Evolutionary conservation across 2,113 vertebrate species (phyloP).

Genomic region (Haemorhous mexicanus): DNA sequence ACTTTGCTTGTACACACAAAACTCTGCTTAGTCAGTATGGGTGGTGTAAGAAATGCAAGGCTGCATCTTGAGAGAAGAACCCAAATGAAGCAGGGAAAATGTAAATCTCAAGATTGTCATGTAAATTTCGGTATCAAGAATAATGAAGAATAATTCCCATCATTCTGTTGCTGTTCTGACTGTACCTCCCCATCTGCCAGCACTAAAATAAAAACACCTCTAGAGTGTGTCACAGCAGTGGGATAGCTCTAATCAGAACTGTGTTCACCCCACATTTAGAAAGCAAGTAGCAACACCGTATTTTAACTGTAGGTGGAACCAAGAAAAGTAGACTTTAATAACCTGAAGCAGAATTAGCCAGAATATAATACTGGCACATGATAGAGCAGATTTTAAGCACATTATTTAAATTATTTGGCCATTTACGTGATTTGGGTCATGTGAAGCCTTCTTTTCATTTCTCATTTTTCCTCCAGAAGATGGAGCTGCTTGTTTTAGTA

Average conservation of each 20-base stretch:
- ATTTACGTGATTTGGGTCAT: neutral
- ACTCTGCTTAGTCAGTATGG: fast-evolving
- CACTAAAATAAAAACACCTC: neutral
- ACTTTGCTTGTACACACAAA: neutral
- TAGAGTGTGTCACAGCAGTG: neutral
- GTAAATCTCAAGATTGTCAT: neutral
- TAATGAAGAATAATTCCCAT: neutral
- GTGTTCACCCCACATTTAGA: neutral
- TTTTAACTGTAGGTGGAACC: neutral
- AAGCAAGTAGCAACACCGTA: neutral
- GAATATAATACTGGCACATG: neutral
- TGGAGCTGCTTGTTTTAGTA: neutral
- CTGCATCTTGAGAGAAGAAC: neutral
- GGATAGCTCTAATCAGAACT: neutral
- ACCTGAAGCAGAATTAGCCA: neutral
- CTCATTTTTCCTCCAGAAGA: neutral
- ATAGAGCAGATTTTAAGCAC: neutral
- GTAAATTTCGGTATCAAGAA: neutral
- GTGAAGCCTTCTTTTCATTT: neutral
- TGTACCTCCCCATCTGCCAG: neutral
- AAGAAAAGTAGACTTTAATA: neutral
- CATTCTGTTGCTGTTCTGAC: neutral
- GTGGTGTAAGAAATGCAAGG: neutral
- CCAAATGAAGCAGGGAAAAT: neutral
- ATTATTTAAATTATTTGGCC: neutral